Evolutionary conservation across 1,140 invertebrate genomes (phyloP).

Genomic region (Dinoponera quadriceps): DNA sequence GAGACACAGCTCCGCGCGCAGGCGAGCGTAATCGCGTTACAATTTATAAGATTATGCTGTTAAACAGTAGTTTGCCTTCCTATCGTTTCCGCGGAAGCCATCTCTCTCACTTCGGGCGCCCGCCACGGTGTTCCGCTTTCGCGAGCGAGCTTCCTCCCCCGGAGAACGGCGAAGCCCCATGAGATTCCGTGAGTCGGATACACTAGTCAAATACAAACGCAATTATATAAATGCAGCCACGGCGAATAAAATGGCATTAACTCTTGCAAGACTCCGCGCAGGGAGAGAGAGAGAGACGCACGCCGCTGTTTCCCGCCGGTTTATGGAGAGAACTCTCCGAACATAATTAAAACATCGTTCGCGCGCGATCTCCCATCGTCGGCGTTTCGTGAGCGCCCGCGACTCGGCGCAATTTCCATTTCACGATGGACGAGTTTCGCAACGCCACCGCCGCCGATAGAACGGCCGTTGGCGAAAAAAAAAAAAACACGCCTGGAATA

Average conservation of each 20-base stretch:
- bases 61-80: neutral
- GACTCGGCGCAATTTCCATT: conserved; percentile 21
- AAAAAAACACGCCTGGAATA: conserved; percentile 27
- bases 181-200: conserved; percentile 18
- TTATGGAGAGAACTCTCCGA: conserved; percentile 40
- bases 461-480: neutral
- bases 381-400: conserved; percentile 29
- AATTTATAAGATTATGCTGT: conserved; percentile 24
- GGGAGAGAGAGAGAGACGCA: no score
- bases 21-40: conserved; percentile 1
- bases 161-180: neutral
- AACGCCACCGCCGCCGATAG: neutral
- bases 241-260: conserved; percentile 42
- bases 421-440: conserved; percentile 11
- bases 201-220: conserved; percentile 39
- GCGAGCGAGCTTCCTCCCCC: neutral
- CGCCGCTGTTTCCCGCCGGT: neutral
- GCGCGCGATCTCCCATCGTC: neutral
- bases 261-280: neutral
- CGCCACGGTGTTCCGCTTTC: neutral
- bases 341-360: conserved; percentile 54
- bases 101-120: neutral
- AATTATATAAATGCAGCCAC: conserved; percentile 45
- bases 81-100: conserved; percentile 1
- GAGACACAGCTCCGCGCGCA: no score